phyloP scores from a whole-genome alignment of 1,140 invertebrate species.

The Vanessa tameamea region DNA sequence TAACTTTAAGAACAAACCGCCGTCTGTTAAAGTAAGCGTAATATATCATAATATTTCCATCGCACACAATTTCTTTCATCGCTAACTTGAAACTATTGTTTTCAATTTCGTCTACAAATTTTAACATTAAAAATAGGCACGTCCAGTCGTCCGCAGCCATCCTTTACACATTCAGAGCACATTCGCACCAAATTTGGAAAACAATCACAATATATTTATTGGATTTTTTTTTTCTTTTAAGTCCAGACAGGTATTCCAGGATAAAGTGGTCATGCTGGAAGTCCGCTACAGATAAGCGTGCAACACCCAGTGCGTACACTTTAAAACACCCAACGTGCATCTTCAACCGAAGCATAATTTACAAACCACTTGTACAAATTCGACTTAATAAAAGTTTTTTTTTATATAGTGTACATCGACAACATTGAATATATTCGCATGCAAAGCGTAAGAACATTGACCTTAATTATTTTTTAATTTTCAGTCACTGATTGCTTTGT shows the following conservation, averaged over 20 bases:
- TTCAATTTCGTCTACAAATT: constrained; percentile 19
- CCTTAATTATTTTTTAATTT: constrained; percentile 26
- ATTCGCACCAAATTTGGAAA: constrained; percentile 37
- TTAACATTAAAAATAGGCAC: constrained; percentile 29
- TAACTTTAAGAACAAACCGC: constrained; percentile 32
- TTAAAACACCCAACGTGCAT: constrained; percentile 44
- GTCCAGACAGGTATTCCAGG: constrained; percentile 59
- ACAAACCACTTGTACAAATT: constrained; percentile 1
- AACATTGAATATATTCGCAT: constrained; percentile 32
- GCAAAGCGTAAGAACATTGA: constrained; percentile 42
- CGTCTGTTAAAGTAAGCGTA: constrained; percentile 45
- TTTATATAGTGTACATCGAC: background rate
- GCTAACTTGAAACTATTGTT: constrained; percentile 21
- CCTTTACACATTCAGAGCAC: constrained; percentile 33
- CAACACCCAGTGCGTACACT: constrained; percentile 55
- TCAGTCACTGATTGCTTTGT: constrained; percentile 14
- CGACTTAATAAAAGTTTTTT: background rate
- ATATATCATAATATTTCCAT: constrained; percentile 39
- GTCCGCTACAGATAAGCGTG: constrained; percentile 55
- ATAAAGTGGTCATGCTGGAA: constrained; percentile 62
- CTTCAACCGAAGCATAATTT: constrained; percentile 34
- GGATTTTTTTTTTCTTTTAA: constrained; percentile 3
- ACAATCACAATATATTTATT: constrained; percentile 41
- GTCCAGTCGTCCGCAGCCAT: constrained; percentile 22
- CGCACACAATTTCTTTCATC: constrained; percentile 31